Evolutionary conservation across 2,113 vertebrate genomes (phyloP).

Genomic region (Coryphaenoides rupestris): DNA sequence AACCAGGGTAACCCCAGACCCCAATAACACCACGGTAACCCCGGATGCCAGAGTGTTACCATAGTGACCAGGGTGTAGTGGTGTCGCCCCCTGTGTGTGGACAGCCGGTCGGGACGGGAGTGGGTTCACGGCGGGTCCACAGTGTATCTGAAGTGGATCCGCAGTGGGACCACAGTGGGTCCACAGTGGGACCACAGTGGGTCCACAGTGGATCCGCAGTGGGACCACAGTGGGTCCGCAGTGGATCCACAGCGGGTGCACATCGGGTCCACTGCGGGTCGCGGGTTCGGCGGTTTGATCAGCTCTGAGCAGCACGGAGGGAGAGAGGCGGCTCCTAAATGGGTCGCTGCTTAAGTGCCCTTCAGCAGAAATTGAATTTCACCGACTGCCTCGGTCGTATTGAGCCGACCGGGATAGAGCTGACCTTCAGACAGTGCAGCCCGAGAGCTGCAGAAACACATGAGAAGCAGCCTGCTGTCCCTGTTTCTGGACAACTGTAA

Average conservation of each 20-base stretch:
- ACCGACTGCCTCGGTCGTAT: constrained; percentile 59
- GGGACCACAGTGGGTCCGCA: too few relatives aligned
- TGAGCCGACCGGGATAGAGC: constrained; percentile 56
- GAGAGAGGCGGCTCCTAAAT: constrained; percentile 62
- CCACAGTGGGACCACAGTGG: background rate
- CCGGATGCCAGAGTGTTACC: too few relatives aligned
- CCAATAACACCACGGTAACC: too few relatives aligned
- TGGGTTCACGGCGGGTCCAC: background rate
- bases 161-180: background rate
- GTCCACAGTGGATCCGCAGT: background rate
- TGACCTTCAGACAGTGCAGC: constrained; percentile 59
- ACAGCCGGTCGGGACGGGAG: background rate
- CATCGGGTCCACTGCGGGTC: constrained; percentile 49
- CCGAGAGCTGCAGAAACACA: constrained; percentile 51
- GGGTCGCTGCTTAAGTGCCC: constrained; percentile 70
- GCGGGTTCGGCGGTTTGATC: constrained; percentile 25
- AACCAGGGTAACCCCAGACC: too few relatives aligned
- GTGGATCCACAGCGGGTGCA: too few relatives aligned
- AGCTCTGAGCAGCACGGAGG: constrained; percentile 48
- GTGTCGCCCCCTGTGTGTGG: too few relatives aligned
- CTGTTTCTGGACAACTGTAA: too few relatives aligned
- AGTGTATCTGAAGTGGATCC: too few relatives aligned
- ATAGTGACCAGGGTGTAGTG: too few relatives aligned
- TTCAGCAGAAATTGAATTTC: constrained; percentile 72
- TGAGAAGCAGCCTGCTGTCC: constrained; percentile 27